Evolutionary conservation across 2,888 invertebrate species (phyloP), one percentile per base, ranked within the genome.

Genomic region (Eupithecia subumbrata): DNA sequence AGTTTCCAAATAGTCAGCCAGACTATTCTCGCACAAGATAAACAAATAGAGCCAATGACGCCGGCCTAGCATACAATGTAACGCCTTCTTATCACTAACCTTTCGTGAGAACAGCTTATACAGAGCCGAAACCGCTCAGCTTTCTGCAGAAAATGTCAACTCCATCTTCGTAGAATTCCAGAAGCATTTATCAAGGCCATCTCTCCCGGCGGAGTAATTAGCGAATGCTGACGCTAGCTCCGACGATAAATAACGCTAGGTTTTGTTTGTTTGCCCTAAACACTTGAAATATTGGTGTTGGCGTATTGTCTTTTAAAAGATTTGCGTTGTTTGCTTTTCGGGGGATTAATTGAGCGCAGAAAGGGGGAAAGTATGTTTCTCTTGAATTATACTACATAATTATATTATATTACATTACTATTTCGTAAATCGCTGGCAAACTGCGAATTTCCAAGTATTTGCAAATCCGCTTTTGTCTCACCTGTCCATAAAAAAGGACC

Each of bases 181-280:
- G 43, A 45, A 72, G 68, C 71, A 73, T 76, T 69, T 77, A 75
- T 71, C 75, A 75, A 71, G 71, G 64, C 75, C 68, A 72, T 72
- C 74, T 71, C 72, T 74, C 77, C 75, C 77, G n/a, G 25, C 37
- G 74, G 78, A 72, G 78, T 78, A 78, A 78, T 78, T 78, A 78
- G 73, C 37, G 69, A 66, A 37, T 66, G 77, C 74, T 75, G 75
- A 75, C 78, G 71, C 72, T 48, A 73, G 45, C 75, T 72, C 68
- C 40, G 68, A 63, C 73, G 18, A 76, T 78, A 78, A 76, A 78
- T 78, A 63, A 76, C 40, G 12, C 67, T 45, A 69, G 73, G 66
- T 74, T 73, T 76, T 76, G 78, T 78, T 78, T 78, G 78, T 78
- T 78, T 76, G 78, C 76, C 76, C 76, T 73, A 69, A 75, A 71